These are phyloP conservation scores for Danionella dracula DNA, from an alignment of 2,797 vertebrate genomes.

Conservation along the genomic window DNA sequence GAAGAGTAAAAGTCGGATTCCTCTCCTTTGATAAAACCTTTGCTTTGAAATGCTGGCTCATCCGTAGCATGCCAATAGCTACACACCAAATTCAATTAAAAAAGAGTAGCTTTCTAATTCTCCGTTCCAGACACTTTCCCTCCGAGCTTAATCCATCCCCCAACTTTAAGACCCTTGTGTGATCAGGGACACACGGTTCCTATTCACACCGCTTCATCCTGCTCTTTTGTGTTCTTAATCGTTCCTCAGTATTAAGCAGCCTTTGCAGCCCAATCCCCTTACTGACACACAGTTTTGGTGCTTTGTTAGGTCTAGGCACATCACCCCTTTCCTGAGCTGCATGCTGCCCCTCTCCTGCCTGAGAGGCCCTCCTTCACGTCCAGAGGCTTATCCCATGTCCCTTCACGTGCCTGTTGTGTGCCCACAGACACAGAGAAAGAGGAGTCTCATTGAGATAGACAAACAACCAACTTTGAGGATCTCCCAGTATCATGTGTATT, in stretches of 20 bases:
- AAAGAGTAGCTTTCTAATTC: constrained; percentile 45
- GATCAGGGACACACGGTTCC: constrained; percentile 57
- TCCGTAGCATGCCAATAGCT: constrained; percentile 33
- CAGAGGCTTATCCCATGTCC: constrained; percentile 55
- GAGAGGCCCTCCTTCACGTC: constrained; percentile 51
- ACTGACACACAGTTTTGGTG: constrained; percentile 47
- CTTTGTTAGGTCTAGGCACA: constrained; percentile 50
- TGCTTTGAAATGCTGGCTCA: constrained; percentile 41
- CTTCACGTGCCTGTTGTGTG: constrained; percentile 64
- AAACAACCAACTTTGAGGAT: constrained; percentile 15
- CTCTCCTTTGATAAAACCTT: constrained; percentile 49
- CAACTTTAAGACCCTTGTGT: constrained; percentile 53
- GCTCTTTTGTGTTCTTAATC: constrained; percentile 58
- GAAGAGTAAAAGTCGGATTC: constrained; percentile 20
- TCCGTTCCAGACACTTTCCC: constrained; percentile 52
- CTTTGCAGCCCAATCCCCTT: constrained; percentile 52
- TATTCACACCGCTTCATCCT: constrained; percentile 52
- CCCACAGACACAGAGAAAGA: constrained; percentile 53
- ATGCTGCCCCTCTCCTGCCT: constrained; percentile 31
- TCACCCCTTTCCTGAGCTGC: constrained; percentile 29
- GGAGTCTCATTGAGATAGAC: constrained; percentile 36
- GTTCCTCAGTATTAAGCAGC: constrained; percentile 54
- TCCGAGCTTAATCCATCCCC: constrained; percentile 50
- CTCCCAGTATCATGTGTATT: constrained; percentile 28
- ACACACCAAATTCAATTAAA: constrained; percentile 53